Conservation (phyloP, 2,113 vertebrate genomes). For the Bubalus kerabau region DNA sequence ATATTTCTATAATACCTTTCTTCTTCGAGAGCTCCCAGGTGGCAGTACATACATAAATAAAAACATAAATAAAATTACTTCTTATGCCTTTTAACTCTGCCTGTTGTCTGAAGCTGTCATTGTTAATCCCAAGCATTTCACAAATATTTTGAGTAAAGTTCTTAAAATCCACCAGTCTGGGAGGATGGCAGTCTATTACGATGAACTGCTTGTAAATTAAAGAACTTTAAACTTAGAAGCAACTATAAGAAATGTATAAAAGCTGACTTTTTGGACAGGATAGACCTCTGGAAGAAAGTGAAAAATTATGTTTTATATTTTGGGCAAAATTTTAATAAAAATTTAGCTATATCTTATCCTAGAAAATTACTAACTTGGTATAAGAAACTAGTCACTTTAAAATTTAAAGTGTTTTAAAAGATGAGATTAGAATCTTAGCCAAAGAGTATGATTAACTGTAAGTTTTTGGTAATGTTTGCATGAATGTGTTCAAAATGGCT, state of each 20-base stretch:
- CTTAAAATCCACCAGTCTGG: background rate
- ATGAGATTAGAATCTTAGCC: background rate
- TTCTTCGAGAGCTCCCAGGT: background rate
- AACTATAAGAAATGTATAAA: background rate
- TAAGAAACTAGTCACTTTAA: background rate
- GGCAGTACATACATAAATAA: conserved; percentile 29
- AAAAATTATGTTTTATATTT: background rate
- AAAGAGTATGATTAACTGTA: background rate
- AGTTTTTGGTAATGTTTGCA: background rate
- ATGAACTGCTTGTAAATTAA: conserved; percentile 37
- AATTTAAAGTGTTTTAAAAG: conserved; percentile 1
- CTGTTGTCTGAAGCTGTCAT: conserved; percentile 33
- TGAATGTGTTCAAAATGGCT: background rate
- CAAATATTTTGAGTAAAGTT: conserved; percentile 25
- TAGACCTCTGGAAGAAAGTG: background rate
- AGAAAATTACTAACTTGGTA: background rate
- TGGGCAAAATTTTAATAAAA: background rate
- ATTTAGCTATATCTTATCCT: background rate
- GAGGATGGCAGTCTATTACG: background rate
- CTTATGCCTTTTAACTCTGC: background rate
- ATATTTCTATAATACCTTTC: conserved; percentile 12
- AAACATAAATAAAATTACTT: conserved; percentile 42
- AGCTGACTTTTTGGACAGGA: background rate
- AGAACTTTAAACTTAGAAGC: conserved; percentile 41
- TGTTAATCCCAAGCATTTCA: conserved; percentile 45